Evolutionary conservation across 2,113 vertebrate genomes (phyloP).

Genomic region (Lichenostomus cassidix): DNA sequence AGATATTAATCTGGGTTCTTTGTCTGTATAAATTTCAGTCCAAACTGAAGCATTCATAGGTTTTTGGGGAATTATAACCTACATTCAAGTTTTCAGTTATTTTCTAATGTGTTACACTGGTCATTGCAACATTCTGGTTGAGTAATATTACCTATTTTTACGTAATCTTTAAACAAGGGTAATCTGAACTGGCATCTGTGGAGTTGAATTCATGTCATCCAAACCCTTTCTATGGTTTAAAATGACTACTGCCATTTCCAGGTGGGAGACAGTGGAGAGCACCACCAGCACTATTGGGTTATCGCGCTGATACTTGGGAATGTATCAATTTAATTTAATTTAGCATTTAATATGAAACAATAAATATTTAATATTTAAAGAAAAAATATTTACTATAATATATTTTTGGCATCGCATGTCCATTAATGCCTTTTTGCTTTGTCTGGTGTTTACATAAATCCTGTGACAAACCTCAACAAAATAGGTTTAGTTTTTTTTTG

Average conservation of each 20-base stretch:
- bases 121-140: neutral
- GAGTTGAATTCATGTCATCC: neutral
- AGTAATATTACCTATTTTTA: neutral
- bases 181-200: neutral
- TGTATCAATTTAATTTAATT: neutral
- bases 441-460: neutral
- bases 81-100: neutral
- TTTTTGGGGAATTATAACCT: neutral
- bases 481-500: neutral
- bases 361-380: neutral
- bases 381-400: neutral
- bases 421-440: neutral
- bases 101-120: neutral
- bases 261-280: neutral
- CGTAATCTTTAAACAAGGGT: neutral
- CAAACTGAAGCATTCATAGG: neutral
- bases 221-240: neutral
- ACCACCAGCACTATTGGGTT: too few relatives aligned
- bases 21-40: neutral
- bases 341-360: neutral
- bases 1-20: neutral
- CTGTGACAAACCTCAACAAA: neutral
- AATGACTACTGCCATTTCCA: neutral
- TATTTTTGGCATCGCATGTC: neutral
- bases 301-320: neutral